These are phyloP conservation scores for Lasioglossum zephyrum DNA, from an alignment of 2,888 invertebrate genomes.

Conservation along the genomic window DNA sequence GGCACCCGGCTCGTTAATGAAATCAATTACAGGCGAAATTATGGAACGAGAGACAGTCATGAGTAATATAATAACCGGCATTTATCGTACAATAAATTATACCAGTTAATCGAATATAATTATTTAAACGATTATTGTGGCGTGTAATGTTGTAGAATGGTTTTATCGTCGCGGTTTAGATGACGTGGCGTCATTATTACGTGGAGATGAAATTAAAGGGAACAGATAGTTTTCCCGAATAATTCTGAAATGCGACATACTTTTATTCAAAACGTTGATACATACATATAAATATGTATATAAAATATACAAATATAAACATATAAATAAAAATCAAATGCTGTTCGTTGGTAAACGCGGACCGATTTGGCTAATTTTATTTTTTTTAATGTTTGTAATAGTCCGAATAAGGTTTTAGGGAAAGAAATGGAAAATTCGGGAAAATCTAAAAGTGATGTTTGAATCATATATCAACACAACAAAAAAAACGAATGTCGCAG, in stretches of 20 bases:
- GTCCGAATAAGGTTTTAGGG: too few relatives aligned
- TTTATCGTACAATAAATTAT: background rate
- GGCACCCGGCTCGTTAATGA: background rate
- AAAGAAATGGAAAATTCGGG: too few relatives aligned
- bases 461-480: too few relatives aligned
- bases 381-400: too few relatives aligned
- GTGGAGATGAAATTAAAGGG: background rate
- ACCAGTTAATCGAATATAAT: background rate
- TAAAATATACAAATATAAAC: too few relatives aligned
- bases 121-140: background rate
- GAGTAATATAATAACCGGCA: background rate
- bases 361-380: too few relatives aligned
- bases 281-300: too few relatives aligned
- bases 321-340: too few relatives aligned
- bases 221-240: background rate
- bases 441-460: too few relatives aligned
- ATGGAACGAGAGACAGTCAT: background rate
- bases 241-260: background rate
- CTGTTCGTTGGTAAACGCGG: too few relatives aligned
- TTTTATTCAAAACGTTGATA: too few relatives aligned
- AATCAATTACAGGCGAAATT: slow-evolving; percentile 9
- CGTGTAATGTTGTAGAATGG: background rate
- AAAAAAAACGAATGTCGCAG: too few relatives aligned
- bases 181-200: background rate
- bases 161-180: background rate